Conservation (phyloP, 2,888 invertebrate species). For the Tridacna crocea region DNA sequence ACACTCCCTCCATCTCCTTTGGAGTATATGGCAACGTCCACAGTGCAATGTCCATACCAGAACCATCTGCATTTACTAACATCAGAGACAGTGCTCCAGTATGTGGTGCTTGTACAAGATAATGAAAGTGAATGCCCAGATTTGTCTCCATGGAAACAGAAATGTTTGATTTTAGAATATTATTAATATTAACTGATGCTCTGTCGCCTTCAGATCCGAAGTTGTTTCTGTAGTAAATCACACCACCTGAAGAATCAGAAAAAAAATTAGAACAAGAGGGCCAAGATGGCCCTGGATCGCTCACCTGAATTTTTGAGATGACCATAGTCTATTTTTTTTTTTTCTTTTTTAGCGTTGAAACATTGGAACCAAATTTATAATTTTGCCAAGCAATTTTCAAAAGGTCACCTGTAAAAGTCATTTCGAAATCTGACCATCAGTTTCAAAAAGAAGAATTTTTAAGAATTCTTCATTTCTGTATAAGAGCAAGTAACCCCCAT, state of each 20-base stretch:
- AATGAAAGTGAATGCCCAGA: constrained; percentile 24
- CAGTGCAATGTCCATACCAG: neutral
- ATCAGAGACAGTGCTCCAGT: constrained; percentile 16
- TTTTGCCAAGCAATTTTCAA: no score
- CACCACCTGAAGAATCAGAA: constrained; percentile 27
- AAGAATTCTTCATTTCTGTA: no score
- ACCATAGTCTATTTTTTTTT: no score
- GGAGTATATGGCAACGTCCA: constrained; percentile 24
- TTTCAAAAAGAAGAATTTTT: no score
- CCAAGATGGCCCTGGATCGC: no score
- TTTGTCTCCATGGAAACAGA: neutral
- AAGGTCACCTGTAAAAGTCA: no score
- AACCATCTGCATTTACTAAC: neutral
- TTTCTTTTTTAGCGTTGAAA: no score
- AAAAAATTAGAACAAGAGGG: no score
- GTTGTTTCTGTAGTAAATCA: constrained; percentile 46
- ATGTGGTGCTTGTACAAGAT: constrained; percentile 21
- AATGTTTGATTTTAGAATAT: neutral
- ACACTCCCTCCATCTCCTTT: constrained; percentile 20
- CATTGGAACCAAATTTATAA: no score
- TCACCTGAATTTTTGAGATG: no score
- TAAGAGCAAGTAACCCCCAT: no score
- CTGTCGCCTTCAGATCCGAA: constrained; percentile 32
- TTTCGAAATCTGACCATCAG: no score
- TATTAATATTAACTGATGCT: neutral